Base-by-base conservation (phyloP, 1,140 invertebrate genomes). In the Anadara kagoshimensis region DNA sequence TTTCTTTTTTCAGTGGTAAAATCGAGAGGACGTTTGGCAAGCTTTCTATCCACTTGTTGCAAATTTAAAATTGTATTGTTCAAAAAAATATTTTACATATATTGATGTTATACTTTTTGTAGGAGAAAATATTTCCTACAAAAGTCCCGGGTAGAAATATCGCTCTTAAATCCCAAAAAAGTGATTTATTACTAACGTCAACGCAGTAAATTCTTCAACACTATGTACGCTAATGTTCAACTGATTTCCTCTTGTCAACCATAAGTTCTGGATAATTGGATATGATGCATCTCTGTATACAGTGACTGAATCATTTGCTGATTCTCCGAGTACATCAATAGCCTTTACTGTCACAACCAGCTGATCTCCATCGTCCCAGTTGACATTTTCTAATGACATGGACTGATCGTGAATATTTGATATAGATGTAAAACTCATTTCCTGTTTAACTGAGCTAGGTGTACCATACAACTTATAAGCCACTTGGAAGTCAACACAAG, bases 401-500 rank as follows among this genome's bases (percentile, higher is more conserved):
- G 20, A 41, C 22, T 75, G 66, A 12, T 44, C 57, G 53, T 75
- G 54, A 18, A 69, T 26, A 44, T 75, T 62, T 26, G 54, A 45
- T 22, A 53, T 66, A 2, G 45, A 36, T 2, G 61, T 64, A 0
- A 64, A 64, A 22, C 51, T 54, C 26, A 54, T 47, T 26, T 62
- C 20, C 18, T 63, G 61, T 22, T 69, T 75, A 7, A 68, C 7
- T 11, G 43, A 8, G 45, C n/a, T 7, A n/a, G 44, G 57, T 22
- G 36, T n/a, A 1, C 59, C 61, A 49, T 56, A 36, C 2, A 75
- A 66, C 20, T 57, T 16, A 41, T 29, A 75, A 1, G 43, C 24
- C 5, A 75, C 66, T 53, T 64, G 53, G 29, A 75, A 75, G 43
- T 75, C 66, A 63, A 75, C 73, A 64, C 62, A 47, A 24, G 36